phyloP scores from a whole-genome alignment of 2,797 vertebrate genomes.

The Prunella strophiata region DNA sequence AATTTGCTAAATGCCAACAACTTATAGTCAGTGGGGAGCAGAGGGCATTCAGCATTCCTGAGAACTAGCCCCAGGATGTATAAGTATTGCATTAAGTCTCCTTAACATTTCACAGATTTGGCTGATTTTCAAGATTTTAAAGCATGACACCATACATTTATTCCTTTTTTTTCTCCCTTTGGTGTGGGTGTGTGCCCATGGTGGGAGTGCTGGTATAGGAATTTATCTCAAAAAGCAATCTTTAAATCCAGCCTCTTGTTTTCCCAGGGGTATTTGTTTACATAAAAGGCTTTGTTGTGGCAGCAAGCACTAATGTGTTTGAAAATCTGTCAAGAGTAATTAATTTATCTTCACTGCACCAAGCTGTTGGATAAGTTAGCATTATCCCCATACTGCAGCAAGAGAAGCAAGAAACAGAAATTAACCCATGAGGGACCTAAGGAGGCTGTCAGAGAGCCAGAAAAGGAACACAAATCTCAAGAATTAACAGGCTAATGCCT shows the following conservation, averaged over 20 bases:
- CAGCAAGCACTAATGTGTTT: slow-evolving; percentile 14
- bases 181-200: background rate
- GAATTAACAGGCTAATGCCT: slow-evolving; percentile 38
- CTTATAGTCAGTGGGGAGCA: background rate
- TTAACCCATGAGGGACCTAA: slow-evolving; percentile 7
- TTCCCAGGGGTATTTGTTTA: slow-evolving; percentile 46
- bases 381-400: background rate
- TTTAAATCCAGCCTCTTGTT: slow-evolving; percentile 22
- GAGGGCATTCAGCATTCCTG: background rate
- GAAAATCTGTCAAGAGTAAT: slow-evolving; percentile 26
- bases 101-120: slow-evolving; percentile 36
- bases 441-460: background rate
- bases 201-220: background rate
- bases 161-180: background rate
- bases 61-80: slow-evolving; percentile 32
- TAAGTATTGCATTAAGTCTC: slow-evolving; percentile 23
- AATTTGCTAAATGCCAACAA: background rate
- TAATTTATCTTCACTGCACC: background rate
- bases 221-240: slow-evolving; percentile 1
- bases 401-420: background rate
- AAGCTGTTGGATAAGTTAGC: slow-evolving; percentile 10
- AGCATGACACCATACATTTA: background rate
- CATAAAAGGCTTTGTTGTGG: slow-evolving; percentile 9
- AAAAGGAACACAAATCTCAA: background rate
- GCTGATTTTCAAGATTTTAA: slow-evolving; percentile 43